Evolutionary conservation across 2,113 vertebrate species (phyloP), one percentile per base, ranked within the genome.

Genomic region (Phainopepla nitens): DNA sequence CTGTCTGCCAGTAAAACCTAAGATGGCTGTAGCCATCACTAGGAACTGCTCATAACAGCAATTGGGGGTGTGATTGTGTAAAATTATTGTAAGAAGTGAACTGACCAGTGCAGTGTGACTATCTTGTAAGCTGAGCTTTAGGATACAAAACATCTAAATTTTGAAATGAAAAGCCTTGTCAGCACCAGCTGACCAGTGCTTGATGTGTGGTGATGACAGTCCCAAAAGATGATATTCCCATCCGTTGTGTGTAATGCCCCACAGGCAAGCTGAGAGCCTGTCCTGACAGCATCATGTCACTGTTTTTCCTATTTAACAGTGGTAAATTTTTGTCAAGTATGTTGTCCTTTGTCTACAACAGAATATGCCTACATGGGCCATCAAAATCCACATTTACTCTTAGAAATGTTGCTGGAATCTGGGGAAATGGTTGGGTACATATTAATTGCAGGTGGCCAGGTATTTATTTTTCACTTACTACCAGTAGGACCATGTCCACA

Each of bases 231-330:
- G 5, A 11, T 23, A 17, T 23, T 45, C 36, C 35, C 25, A 17
- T 10, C 10, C 1, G 0, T 6, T 22, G 57, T 50, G 29, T 6
- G 4, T 11, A 49, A 33, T 7, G 16, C 6, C 15, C 20, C 60
- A 53, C 13, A 58, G 51, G 13, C 3, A 3, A 41, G n/a, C 45
- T 60, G 23, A 33, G 20, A 50, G 20, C 15, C 62, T 54, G 41
- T 54, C 17, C 62, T 58, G 29, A 53, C 16, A 51, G 28, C 21
- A 60, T 68, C 12, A 39, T 39, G 39, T 10, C 39, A 39, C 39
- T 39, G 10, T 64, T 50, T 57, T 79, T 35, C 39, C 39, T 50
- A 3, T 41, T 45, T 17, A 44, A 57, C 2, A 66, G 17, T 2
- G 7, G 4, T 8, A 21, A 11, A 9, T 33, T 45, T 77, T 69